Percentiles rank a stretch among this genome's conserved stretches.
Evolutionary conservation across 2,113 vertebrate species (phyloP).

Genomic region (Thamnophis sirtalis): DNA sequence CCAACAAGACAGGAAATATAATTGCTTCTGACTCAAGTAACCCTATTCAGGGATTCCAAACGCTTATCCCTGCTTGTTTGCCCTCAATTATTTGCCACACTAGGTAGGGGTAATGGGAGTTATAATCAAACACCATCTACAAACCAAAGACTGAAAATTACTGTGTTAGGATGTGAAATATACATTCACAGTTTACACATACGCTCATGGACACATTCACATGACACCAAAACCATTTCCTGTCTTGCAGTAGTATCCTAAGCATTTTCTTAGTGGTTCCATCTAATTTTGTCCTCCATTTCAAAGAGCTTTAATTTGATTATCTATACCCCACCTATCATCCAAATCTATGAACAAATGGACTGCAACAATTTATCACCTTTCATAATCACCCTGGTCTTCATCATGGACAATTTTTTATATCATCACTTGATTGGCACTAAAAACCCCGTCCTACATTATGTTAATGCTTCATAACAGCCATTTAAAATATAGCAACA

Average conservation of each 20-base stretch:
- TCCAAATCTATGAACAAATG: neutral
- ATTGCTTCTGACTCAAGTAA: neutral
- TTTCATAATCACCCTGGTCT: neutral
- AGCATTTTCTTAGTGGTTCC: neutral
- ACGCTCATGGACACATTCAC: neutral
- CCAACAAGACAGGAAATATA: neutral
- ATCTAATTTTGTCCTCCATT: neutral
- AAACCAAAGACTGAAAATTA: neutral
- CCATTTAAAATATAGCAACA: neutral
- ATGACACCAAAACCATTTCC: neutral
- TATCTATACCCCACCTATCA: neutral
- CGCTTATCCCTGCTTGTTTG: neutral
- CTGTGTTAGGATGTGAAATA: neutral
- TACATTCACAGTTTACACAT: neutral
- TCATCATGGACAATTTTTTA: neutral
- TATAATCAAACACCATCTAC: neutral
- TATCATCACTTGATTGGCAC: neutral
- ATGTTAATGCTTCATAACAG: neutral
- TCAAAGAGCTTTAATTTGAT: neutral
- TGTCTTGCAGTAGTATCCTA: neutral
- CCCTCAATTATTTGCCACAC: neutral
- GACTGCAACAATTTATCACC: neutral
- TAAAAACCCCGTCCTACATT: neutral
- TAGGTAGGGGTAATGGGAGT: neutral
- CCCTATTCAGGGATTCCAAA: neutral